These are phyloP conservation scores for Mustela nigripes DNA, from an alignment of 2,113 vertebrate genomes.

Conservation along the genomic window DNA sequence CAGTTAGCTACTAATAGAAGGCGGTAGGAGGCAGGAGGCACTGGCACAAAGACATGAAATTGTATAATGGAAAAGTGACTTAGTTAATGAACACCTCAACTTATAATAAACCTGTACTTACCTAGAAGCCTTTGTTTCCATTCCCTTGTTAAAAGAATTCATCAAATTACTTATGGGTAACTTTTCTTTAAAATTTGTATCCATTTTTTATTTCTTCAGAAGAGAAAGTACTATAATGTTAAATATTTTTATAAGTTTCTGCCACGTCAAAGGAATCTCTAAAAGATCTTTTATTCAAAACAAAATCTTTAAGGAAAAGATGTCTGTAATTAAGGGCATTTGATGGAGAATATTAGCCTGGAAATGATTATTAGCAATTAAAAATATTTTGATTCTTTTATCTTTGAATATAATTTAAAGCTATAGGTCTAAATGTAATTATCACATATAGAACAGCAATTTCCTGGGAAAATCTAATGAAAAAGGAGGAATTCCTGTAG, in stretches of 20 bases:
- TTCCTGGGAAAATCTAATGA: background rate
- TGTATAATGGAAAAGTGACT: background rate
- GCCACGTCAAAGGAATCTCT: background rate
- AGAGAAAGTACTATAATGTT: background rate
- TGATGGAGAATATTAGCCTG: background rate
- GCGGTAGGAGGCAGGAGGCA: background rate
- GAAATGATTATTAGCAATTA: background rate
- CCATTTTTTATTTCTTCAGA: background rate
- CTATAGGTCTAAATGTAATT: constrained; percentile 26
- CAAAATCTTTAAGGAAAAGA: constrained; percentile 47
- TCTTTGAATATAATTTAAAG: constrained; percentile 38
- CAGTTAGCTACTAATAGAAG: background rate
- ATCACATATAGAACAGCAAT: background rate
- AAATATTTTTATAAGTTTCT: background rate
- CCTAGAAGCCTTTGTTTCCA: background rate
- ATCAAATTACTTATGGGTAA: background rate
- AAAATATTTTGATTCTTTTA: constrained; percentile 54
- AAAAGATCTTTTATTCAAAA: constrained; percentile 49
- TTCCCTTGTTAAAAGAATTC: background rate
- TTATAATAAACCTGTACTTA: background rate
- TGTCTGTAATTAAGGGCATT: constrained; percentile 7
- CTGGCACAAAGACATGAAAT: background rate
- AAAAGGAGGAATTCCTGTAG: constrained; percentile 41
- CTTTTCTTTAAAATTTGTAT: constrained; percentile 16
- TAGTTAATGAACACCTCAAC: background rate